phyloP scores from a whole-genome alignment of 2,113 vertebrate species.

The Aix galericulata region DNA sequence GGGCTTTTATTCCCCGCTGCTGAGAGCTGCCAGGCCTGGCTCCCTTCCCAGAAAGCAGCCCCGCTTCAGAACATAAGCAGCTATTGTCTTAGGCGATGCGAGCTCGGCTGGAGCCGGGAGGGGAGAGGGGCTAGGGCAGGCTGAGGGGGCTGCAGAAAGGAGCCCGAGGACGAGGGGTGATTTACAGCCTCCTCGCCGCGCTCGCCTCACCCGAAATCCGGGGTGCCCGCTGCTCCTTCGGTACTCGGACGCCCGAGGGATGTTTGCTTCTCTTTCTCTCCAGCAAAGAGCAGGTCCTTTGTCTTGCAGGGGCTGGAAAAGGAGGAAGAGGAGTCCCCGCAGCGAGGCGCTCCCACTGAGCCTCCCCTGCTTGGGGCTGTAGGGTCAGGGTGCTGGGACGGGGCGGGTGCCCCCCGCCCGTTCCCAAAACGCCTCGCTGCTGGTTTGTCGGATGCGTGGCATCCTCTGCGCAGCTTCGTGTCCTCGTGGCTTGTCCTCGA shows the following conservation, averaged over 20 bases:
- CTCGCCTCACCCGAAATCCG: neutral
- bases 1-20: constrained; percentile 54
- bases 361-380: accelerated
- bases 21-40: constrained; percentile 68
- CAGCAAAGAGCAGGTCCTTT: neutral
- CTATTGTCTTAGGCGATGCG: constrained; percentile 64
- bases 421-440: neutral
- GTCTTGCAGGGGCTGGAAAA: neutral
- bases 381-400: accelerated
- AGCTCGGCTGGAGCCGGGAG: neutral
- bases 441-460: accelerated
- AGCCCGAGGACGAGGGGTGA: neutral
- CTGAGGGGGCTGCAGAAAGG: neutral
- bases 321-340: neutral
- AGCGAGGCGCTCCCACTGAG: neutral
- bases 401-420: accelerated
- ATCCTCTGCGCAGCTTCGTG: accelerated
- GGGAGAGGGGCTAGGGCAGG: neutral
- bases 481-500: accelerated
- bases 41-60: constrained; percentile 50
- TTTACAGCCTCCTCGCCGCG: neutral
- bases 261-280: neutral
- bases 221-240: neutral
- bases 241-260: neutral
- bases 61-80: constrained; percentile 51